These are phyloP conservation scores for Melanaphis sacchari DNA, from an alignment of 1,140 invertebrate genomes.

Conservation along the genomic window DNA sequence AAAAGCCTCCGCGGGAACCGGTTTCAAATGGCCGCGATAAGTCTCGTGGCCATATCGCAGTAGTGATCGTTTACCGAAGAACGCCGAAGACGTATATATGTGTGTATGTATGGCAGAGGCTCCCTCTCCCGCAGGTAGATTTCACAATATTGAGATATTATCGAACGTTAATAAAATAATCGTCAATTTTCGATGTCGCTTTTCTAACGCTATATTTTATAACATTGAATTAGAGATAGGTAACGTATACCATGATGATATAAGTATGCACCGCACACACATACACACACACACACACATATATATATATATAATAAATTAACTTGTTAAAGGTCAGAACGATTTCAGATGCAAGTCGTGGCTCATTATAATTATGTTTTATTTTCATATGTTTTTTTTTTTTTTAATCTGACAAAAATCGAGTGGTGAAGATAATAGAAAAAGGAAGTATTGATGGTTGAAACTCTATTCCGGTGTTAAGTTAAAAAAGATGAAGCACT, in stretches of 20 bases:
- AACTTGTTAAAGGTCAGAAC: not conserved
- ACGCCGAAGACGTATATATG: not conserved
- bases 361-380: not conserved
- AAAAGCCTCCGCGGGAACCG: not conserved
- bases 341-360: not conserved
- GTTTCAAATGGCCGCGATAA: not conserved
- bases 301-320: not conserved
- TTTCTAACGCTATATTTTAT: not conserved
- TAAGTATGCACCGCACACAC: too few species aligned
- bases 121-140: not conserved
- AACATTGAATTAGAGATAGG: not conserved
- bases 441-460: not conserved
- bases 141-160: not conserved
- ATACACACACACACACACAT: not conserved
- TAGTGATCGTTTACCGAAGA: not conserved
- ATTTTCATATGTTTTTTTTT: not conserved
- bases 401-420: not conserved
- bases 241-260: not conserved
- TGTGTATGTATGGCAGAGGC: too few species aligned
- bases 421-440: not conserved
- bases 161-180: not conserved
- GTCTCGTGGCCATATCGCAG: not conserved
- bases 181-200: not conserved
- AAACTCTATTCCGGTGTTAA: not conserved
- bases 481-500: not conserved